Evolutionary conservation across 1,140 invertebrate genomes (phyloP).

Genomic region (Brachionus manjavacas): DNA sequence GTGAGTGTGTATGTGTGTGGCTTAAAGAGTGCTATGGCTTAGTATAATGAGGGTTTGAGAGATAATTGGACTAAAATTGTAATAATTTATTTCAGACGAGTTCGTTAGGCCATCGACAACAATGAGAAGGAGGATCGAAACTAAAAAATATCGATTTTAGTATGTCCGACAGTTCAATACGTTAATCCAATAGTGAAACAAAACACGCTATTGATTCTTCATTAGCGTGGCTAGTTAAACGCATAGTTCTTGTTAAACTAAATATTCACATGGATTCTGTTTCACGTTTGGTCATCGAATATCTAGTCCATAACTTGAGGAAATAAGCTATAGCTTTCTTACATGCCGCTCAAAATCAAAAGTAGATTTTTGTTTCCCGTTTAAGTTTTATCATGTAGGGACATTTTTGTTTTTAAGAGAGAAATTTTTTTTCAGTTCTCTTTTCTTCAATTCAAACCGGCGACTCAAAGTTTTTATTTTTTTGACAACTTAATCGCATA

Average conservation of each 20-base stretch:
- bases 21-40: background rate
- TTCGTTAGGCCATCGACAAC: background rate
- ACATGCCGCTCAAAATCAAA: too few relatives aligned
- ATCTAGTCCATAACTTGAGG: background rate
- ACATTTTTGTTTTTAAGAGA: too few relatives aligned
- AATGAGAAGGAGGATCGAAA: background rate
- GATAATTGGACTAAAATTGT: background rate
- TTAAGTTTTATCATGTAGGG: too few relatives aligned
- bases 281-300: background rate
- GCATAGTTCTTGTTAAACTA: background rate
- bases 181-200: background rate
- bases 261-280: background rate
- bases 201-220: background rate
- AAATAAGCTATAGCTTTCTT: too few relatives aligned
- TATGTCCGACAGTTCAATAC: background rate
- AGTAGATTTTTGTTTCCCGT: too few relatives aligned
- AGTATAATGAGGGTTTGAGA: background rate
- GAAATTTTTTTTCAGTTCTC: too few relatives aligned
- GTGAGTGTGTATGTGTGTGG: background rate
- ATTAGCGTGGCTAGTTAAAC: background rate
- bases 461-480: too few relatives aligned
- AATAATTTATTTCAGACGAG: slow-evolving; percentile 15
- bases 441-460: too few relatives aligned
- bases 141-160: background rate
- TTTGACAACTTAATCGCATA: too few relatives aligned